Evolutionary conservation across 2,113 vertebrate species (phyloP).

Genomic region (Oncorhynchus mykiss): DNA sequence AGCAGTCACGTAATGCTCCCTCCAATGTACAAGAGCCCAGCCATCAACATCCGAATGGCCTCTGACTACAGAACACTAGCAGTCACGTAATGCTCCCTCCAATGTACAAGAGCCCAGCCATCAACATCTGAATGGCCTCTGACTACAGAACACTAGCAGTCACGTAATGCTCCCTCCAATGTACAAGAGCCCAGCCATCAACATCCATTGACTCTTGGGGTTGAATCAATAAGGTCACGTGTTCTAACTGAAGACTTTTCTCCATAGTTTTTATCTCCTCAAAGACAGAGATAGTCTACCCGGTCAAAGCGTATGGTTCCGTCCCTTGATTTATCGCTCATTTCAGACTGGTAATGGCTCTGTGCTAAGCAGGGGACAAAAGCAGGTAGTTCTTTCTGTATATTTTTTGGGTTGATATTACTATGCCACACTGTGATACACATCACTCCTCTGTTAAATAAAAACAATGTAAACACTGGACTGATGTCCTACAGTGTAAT

Average conservation of each 20-base stretch:
- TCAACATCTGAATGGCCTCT: too few relatives aligned
- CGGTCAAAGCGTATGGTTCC: constrained; percentile 71
- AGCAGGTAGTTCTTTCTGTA: constrained; percentile 69
- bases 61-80: too few relatives aligned
- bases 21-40: constrained; percentile 38
- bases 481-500: not conserved
- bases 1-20: not conserved
- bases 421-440: constrained; percentile 42
- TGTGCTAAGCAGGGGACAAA: constrained; percentile 65
- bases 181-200: constrained; percentile 61
- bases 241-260: constrained; percentile 69
- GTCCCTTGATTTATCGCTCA: constrained; percentile 69
- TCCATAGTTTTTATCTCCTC: constrained; percentile 70
- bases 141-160: not conserved
- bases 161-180: not conserved
- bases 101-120: too few relatives aligned
- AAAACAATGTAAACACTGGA: not conserved
- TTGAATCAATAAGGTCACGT: constrained; percentile 44
- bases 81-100: too few relatives aligned
- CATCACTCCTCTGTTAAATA: not conserved
- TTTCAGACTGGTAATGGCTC: constrained; percentile 70
- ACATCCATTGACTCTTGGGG: constrained; percentile 34
- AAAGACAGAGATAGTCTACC: constrained; percentile 75
- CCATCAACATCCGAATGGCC: constrained; percentile 8
- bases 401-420: constrained; percentile 54